These are phyloP conservation scores for Saimiri boliviensis DNA, from an alignment of 2,113 vertebrate species.

Conservation along the genomic window DNA sequence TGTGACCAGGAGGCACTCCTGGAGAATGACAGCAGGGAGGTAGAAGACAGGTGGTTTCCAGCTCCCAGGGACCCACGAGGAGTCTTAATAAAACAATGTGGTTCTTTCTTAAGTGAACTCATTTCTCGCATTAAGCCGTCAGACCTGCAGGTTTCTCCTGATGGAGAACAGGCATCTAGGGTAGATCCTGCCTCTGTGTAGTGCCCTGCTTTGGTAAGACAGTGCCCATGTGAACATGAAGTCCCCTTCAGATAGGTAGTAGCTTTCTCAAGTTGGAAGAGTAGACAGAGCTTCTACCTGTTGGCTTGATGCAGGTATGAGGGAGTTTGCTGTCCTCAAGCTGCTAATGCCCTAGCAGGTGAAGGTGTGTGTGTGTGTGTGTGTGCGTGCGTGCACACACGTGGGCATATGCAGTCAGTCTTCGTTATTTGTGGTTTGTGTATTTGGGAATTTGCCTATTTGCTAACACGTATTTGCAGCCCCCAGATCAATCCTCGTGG, in stretches of 20 bases:
- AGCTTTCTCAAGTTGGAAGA: background rate
- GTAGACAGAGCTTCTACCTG: too few species aligned
- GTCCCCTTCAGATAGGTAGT: background rate
- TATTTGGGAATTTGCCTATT: background rate
- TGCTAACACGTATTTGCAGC: too few species aligned
- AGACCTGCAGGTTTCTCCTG: background rate
- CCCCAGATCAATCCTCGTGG: background rate
- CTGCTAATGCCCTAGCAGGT: too few species aligned
- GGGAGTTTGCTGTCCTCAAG: rapidly evolving
- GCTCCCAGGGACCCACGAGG: background rate
- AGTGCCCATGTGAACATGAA: background rate
- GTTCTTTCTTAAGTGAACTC: background rate
- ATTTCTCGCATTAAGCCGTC: background rate
- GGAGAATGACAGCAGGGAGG: background rate
- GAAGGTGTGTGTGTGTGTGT: background rate
- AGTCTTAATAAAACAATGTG: background rate
- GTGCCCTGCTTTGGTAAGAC: background rate
- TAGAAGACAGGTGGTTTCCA: background rate
- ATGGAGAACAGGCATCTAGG: rapidly evolving
- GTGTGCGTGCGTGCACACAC: rapidly evolving
- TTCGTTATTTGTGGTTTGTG: rapidly evolving
- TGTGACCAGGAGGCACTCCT: background rate
- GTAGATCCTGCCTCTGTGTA: rapidly evolving
- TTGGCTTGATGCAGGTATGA: background rate
- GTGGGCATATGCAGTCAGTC: rapidly evolving